Percentiles rank a stretch among this genome's conserved stretches.
phyloP scores from a whole-genome alignment of 2,113 vertebrate genomes.

The Ursus arctos region DNA sequence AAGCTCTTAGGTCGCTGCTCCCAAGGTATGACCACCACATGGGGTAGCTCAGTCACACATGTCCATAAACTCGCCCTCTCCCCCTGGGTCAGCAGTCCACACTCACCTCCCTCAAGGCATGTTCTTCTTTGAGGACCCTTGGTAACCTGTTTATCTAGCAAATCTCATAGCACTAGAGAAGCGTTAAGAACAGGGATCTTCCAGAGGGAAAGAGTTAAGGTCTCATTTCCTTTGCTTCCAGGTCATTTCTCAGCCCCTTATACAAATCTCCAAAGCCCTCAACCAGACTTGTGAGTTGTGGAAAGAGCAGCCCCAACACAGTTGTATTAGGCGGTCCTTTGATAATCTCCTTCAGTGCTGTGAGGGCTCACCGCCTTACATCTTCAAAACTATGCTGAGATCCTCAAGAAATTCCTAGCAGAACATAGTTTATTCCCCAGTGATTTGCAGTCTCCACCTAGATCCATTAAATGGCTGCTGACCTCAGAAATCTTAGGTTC shows the following conservation, averaged over 20 bases:
- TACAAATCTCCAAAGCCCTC: not conserved
- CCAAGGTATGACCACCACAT: not conserved
- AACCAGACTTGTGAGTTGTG: not conserved
- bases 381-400: not conserved
- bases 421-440: not conserved
- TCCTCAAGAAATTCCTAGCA: not conserved
- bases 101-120: not conserved
- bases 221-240: not conserved
- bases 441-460: not conserved
- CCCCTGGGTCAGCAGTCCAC: not conserved
- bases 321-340: not conserved
- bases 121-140: not conserved
- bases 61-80: not conserved
- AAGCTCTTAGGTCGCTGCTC: not conserved
- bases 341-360: not conserved
- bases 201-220: not conserved
- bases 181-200: not conserved
- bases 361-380: rapidly evolving
- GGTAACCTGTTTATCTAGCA: not conserved
- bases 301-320: not conserved
- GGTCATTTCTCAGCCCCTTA: not conserved
- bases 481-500: not conserved
- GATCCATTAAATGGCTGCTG: not conserved
- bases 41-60: not conserved
- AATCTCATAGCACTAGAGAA: not conserved